Evolutionary conservation across 2,113 vertebrate genomes (phyloP).

Genomic region (Elaphurus davidianus): DNA sequence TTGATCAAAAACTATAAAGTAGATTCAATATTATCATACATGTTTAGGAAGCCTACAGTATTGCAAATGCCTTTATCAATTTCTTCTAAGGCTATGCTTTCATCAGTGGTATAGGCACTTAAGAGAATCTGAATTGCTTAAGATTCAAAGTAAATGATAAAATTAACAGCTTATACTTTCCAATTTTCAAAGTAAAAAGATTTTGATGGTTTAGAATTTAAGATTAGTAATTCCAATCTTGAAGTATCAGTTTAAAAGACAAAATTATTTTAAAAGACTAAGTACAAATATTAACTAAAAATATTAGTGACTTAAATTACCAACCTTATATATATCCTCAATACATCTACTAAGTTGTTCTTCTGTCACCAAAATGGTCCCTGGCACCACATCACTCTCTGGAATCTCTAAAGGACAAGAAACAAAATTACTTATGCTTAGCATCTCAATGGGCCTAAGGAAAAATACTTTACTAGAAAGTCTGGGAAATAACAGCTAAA

Average conservation of each 20-base stretch:
- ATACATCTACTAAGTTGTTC: constrained; percentile 88
- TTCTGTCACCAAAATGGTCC: constrained; percentile 85
- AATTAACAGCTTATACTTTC: constrained; percentile 19
- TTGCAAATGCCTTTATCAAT: not conserved
- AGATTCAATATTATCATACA: not conserved
- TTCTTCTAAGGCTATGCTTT: constrained; percentile 6
- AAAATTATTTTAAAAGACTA: constrained; percentile 46
- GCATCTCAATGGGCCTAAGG: not conserved
- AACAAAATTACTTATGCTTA: constrained; percentile 11
- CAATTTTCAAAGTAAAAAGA: constrained; percentile 1
- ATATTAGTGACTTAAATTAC: constrained; percentile 40
- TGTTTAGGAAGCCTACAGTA: not conserved
- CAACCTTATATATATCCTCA: constrained; percentile 92
- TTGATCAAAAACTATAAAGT: not conserved
- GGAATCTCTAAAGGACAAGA: constrained; percentile 72
- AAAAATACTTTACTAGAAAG: not conserved
- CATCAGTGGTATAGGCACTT: not conserved
- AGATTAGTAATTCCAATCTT: not conserved
- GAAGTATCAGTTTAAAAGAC: not conserved
- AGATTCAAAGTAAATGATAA: constrained; percentile 5
- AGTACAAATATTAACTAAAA: constrained; percentile 26
- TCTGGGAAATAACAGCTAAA: not conserved
- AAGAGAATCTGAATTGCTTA: not conserved
- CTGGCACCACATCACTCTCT: constrained; percentile 62
- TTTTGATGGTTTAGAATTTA: not conserved